These are phyloP conservation scores for Bombus difficillimus DNA, from an alignment of 1,140 invertebrate species.

Conservation along the genomic window DNA sequence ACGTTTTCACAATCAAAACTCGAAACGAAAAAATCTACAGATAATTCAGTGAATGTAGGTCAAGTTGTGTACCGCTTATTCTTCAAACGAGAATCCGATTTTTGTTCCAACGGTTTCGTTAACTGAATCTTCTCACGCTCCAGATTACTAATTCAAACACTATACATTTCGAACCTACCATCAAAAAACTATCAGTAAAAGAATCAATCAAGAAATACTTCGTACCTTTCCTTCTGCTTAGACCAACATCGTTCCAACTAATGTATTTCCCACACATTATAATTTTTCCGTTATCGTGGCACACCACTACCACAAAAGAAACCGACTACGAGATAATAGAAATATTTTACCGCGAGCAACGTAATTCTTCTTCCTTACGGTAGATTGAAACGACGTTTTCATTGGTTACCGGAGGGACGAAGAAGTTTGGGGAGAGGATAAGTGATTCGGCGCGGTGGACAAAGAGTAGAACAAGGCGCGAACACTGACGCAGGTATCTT, in stretches of 20 bases:
- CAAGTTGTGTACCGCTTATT: neutral
- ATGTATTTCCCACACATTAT: neutral
- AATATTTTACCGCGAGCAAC: neutral
- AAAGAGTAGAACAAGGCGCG: conserved; percentile 22
- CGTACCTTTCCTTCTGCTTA: neutral
- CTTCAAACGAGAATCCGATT: neutral
- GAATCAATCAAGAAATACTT: too few relatives aligned
- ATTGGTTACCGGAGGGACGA: conserved; percentile 9
- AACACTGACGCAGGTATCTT: neutral
- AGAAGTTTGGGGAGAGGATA: neutral
- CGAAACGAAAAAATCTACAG: neutral
- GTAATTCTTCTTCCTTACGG: conserved; percentile 41
- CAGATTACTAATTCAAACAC: neutral
- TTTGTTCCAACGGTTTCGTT: neutral
- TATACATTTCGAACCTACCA: too few relatives aligned
- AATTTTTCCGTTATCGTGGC: neutral
- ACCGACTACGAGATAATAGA: conserved; percentile 20
- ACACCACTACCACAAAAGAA: too few relatives aligned
- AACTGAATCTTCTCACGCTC: neutral
- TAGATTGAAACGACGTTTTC: conserved; percentile 50
- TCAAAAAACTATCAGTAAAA: too few relatives aligned
- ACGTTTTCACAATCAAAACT: neutral
- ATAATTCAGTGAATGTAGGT: neutral
- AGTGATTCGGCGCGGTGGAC: conserved; percentile 44
- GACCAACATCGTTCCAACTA: neutral